Evolutionary conservation across 2,113 vertebrate genomes (phyloP).

Genomic region (Gorsachius goisagi): DNA sequence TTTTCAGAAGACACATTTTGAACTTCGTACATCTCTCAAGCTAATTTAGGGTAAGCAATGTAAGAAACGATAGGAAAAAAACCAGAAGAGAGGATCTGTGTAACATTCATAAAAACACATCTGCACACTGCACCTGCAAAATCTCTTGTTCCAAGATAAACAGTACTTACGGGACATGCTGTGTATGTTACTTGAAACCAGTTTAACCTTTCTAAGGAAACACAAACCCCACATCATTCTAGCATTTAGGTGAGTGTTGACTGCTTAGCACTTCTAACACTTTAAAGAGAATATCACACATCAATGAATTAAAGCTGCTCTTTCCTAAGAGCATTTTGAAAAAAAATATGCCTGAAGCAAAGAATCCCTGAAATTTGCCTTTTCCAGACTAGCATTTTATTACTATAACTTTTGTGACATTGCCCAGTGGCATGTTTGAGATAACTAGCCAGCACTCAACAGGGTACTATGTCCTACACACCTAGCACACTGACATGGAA

Average conservation of each 20-base stretch:
- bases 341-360: not conserved
- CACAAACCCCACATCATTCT: not conserved
- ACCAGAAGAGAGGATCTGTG: not conserved
- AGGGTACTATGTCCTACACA: too few relatives aligned
- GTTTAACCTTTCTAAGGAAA: not conserved
- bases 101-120: not conserved
- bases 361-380: not conserved
- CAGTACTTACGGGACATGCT: not conserved
- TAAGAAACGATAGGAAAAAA: not conserved
- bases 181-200: not conserved
- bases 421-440: not conserved
- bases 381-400: not conserved
- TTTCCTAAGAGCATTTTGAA: not conserved
- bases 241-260: not conserved
- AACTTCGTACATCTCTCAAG: not conserved
- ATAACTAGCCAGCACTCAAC: not conserved
- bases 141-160: not conserved
- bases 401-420: not conserved
- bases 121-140: not conserved
- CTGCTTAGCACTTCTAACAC: not conserved
- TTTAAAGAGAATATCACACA: not conserved
- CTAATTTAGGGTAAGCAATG: not conserved
- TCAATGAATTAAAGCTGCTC: not conserved
- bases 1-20: not conserved
- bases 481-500: accelerated